phyloP scores from a whole-genome alignment of 2,797 vertebrate species.

The Rhincodon typus region DNA sequence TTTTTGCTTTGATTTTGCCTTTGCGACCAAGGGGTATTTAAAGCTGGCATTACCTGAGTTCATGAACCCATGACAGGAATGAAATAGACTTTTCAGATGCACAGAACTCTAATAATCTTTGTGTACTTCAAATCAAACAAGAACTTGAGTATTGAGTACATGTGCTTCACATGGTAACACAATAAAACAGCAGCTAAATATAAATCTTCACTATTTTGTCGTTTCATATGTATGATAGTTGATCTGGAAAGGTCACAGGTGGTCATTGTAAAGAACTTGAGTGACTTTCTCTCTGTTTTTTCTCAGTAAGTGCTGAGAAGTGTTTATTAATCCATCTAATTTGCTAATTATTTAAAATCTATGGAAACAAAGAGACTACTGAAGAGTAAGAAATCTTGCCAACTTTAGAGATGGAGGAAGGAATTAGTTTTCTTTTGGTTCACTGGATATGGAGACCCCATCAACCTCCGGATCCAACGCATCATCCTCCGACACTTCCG shows the following conservation, averaged over 20 bases:
- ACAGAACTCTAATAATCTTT: background rate
- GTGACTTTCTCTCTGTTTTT: background rate
- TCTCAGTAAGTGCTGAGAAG: background rate
- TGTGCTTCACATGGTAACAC: background rate
- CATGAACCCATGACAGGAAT: background rate
- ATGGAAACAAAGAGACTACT: background rate
- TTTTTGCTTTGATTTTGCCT: constrained; percentile 92
- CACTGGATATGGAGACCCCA: too few species aligned
- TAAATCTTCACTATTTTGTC: background rate
- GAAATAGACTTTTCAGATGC: background rate
- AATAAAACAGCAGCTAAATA: constrained; percentile 25
- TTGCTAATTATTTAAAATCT: background rate
- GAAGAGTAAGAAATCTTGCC: background rate
- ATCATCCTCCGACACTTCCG: too few species aligned
- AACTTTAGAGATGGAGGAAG: background rate
- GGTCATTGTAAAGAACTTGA: background rate
- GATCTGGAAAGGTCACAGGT: background rate
- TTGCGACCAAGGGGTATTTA: constrained; percentile 74
- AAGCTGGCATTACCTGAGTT: constrained; percentile 42
- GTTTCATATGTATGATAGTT: background rate
- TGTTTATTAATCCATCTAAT: background rate
- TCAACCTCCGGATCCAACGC: too few species aligned
- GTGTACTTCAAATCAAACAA: background rate
- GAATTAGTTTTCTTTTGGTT: background rate
- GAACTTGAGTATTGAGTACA: background rate